Evolutionary conservation across 2,888 invertebrate genomes (phyloP), one percentile per base, ranked within the genome.

Genomic region (Sinhomidia bicolor): DNA sequence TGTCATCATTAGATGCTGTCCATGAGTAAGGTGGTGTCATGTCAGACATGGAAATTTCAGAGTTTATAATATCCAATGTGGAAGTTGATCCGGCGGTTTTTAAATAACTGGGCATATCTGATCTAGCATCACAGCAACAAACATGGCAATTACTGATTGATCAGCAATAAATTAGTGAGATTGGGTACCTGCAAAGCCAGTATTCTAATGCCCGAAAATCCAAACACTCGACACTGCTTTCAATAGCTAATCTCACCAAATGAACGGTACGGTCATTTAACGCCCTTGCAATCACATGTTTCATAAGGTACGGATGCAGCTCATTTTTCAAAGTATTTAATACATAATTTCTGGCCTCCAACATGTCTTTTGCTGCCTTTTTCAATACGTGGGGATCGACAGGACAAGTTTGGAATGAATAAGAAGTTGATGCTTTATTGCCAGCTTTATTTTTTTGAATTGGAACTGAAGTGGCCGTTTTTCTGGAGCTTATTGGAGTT

Each of bases 191-290:
- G 71, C 36, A 20, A 20, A 65, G n/a, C 85, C 85, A 85, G 41
- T 62, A 20, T n/a, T 90, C 86, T 10, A 82, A 32, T 3, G 88
- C 85, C 29, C 90, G n/a, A 36, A 90, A 90, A 57, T 90, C 90
- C 44, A 90, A 62, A 17, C 83, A n/a, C 10, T 78, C 17, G 0
- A 81, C 68, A 20, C 54, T 23, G 17, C 44, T 47, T 12, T 44
- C 12, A 14, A 90, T 41, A 12, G 80, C 86, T 20, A 89, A 44
- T 32, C 85, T 44, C 4, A 90, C 57, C 17, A 88, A n/a, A 1
- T 79, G 83, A 4, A 89, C 78, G 44, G 65, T 83, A 5, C 68
- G 68, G 0, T 87, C 57, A 32, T 89, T 81, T 20, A 90, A 44
- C 7, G 86, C 89, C 41, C 71, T 65, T 5, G 62, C 36, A 36